These are phyloP conservation scores for Antechinus stuartii DNA, from an alignment of 2,113 vertebrate genomes.

Conservation along the genomic window DNA sequence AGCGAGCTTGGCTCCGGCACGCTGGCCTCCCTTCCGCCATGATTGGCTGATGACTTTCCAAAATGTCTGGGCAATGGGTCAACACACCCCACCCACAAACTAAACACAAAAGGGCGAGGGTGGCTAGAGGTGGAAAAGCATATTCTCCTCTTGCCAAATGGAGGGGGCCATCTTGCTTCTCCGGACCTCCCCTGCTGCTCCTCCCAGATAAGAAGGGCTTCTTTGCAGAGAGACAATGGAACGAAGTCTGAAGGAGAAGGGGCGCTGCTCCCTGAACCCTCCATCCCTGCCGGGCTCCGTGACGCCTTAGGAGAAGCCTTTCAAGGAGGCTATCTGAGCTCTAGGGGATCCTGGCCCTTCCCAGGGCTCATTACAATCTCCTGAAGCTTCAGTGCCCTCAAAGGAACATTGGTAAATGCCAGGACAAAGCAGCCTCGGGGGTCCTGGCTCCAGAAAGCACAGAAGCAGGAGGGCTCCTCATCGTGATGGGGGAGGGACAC, in stretches of 20 bases:
- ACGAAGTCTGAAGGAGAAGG: not conserved
- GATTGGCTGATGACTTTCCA: slow-evolving; percentile 60
- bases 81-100: slow-evolving; percentile 73
- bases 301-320: not conserved
- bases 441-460: not conserved
- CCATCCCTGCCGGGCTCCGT: too few relatives aligned
- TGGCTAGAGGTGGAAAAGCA: slow-evolving; percentile 61
- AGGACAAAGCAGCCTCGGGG: not conserved
- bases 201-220: slow-evolving; percentile 66
- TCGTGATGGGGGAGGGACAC: not conserved
- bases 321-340: not conserved
- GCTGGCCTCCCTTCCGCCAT: slow-evolving; percentile 37
- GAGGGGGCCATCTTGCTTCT: not conserved
- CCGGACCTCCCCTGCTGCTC: not conserved
- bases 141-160: slow-evolving; percentile 63
- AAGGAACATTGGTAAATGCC: not conserved
- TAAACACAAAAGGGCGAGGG: slow-evolving; percentile 10
- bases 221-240: not conserved
- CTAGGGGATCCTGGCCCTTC: not conserved
- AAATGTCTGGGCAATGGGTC: slow-evolving; percentile 63
- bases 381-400: slow-evolving; percentile 17
- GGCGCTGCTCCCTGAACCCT: not conserved
- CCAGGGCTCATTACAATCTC: not conserved
- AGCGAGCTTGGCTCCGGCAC: slow-evolving; percentile 1
- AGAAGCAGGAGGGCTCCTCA: not conserved